Evolutionary conservation across 2,113 vertebrate genomes (phyloP), one percentile per base, ranked within the genome.

Genomic region (Sorex fumeus): DNA sequence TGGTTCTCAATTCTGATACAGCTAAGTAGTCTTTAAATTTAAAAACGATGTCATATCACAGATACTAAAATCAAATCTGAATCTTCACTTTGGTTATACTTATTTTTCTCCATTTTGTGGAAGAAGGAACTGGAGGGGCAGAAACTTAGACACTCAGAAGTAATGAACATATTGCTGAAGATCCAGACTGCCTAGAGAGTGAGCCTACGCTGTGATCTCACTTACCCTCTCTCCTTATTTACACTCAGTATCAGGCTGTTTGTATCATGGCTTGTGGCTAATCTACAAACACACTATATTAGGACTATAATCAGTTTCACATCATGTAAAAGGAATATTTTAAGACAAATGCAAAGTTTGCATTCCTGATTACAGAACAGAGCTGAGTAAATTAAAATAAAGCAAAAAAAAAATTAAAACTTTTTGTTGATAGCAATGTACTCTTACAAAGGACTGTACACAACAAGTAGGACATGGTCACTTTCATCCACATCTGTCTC

Each of bases 321-420:
- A 72, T 16, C 21, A 74, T 12, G 36, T 3, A 81, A 92, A 88
- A 84, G n/a, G 15, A 83, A 18, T 5, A 74, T n/a, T 89, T 83
- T 18, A 28, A 77, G 86, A 40, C 9, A 95, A 91, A 90, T 64
- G 36, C 18, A 72, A 93, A 93, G 71, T 28, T 93, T 30, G 0
- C 66, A 64, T 34, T 45, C 88, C 53, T 91, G 71, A 95, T 83
- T 76, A 94, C 1, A 93, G 88, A 87, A 92, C 67, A 78, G 79
- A 90, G 8, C 6, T 36, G 45, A 93, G 27, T 32, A 84, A 82
- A 91, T 80, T 47, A 89, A 94, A 96, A 83, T 60, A 92, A 93
- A 18, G 32, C 47, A 90, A 77, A 78, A 80, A 23, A 87, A 76
- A 8, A 66, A 21, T 60, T 19, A 43, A 30, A 34, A 28, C 40